Base-by-base conservation (phyloP, 2,888 invertebrate genomes). In the Sesia apiformis region DNA sequence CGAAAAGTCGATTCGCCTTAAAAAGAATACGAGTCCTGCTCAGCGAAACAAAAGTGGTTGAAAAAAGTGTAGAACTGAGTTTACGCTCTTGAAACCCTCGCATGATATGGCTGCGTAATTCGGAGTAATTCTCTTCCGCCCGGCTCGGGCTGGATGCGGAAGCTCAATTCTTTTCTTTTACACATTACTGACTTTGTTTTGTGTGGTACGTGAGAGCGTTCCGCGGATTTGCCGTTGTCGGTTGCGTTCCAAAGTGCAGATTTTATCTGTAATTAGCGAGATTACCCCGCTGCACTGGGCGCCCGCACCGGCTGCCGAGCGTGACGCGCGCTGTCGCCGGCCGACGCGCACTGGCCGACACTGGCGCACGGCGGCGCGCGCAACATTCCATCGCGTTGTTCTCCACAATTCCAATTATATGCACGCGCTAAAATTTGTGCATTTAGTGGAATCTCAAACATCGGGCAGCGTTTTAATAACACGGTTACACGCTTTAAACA, bases 201-300 rank as follows among this genome's bases (percentile, higher is more conserved):
- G 72, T 65, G 64, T 65, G 65, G 66, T 71, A 73, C 70, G 72
- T 70, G 70, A 74, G 69, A 74, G 69, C 72, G 73, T 77, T 76
- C 73, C 72, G 65, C 67, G 68, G 69, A 70, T 72, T 65, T 72
- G 69, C 65, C 65, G 65, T 67, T 69, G 73, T 69, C 59, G 66
- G 63, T 71, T 74, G 69, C 74, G 69, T 74, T 75, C 72, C 68
- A 60, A 69, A 60, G 70, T 70, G 69, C 69, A 72, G 78, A 81
- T 80, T 74, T 74, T 72, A 83, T 82, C 81, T 77, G 77, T 78
- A 81, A 81, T 83, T 78, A 84, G 74, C 62, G 60, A 74, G 69
- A 74, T 74, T 68, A 72, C 63, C 58, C 64, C 63, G 64, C 60
- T 59, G 66, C 63, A 61, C 50, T 6, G 50, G 50, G 50, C 50